Base-by-base conservation (phyloP, 2,113 vertebrate species). In the Rhombomys opimus region DNA sequence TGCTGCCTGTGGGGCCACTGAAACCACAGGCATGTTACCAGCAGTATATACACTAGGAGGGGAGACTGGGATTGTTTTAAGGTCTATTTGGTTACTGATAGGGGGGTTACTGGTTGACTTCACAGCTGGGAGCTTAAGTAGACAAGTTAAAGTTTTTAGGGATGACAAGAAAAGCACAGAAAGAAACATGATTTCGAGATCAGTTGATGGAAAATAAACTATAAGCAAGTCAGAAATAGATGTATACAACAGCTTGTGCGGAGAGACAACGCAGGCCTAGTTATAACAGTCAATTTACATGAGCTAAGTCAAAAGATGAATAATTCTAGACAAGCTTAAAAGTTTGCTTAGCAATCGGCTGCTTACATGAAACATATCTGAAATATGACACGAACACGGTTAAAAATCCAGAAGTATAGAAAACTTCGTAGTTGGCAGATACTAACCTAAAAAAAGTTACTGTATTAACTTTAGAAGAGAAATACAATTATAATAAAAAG, bases 111-210 rank as follows among this genome's bases (percentile, higher is more conserved):
- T 92, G 18, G 27, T 41, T 41, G n/a, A 59, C 52, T 94, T 95
- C 57, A 81, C 76, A 76, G 81, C 76, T 85, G 81, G 30, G 30
- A 80, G 27, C 18, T 86, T 86, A 85, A 75, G 10, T 88, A 65
- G 67, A 22, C 30, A 94, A 80, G 50, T 91, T 96, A 89, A 87
- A 94, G 54, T 87, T 97, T 93, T 4, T 91, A 82, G 78, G 17
- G 25, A 76, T 57, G 75, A 38, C n/a, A 54, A 81, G 38, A 91
- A 96, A 52, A 59, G 84, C 52, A 77, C 35, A 91, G 35, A 52
- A 68, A 72, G 85, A 91, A 96, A 73, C 20, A 70, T 63, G 93
- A 63, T 25, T 95, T 95, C 67, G 38, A 89, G 76, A 96, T 30
- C n/a, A 87, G n/a, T 61, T 73, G 77, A 81, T 41, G 41, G n/a